These are phyloP conservation scores for Nemurella pictetii DNA, from an alignment of 2,888 invertebrate species.

Conservation along the genomic window DNA sequence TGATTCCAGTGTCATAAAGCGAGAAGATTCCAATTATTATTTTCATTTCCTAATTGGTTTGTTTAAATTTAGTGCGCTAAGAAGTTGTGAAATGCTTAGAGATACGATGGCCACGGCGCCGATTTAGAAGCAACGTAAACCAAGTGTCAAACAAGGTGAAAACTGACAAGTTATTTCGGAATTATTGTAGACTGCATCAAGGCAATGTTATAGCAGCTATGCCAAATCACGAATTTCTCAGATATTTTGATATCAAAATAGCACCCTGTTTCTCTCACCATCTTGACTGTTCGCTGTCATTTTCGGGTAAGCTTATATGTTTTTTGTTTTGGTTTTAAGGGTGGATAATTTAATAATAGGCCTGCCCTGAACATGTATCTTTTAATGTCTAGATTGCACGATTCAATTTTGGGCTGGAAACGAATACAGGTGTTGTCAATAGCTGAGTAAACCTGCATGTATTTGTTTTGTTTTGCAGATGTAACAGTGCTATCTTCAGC, in stretches of 20 bases:
- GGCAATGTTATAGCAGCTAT: background rate
- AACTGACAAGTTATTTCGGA: background rate
- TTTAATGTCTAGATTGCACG: too few relatives aligned
- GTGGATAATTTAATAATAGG: slow-evolving; percentile 8
- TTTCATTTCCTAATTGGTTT: background rate
- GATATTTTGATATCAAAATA: background rate
- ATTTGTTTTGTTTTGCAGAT: slow-evolving; percentile 6
- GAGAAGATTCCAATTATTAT: background rate
- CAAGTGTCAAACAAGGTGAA: background rate
- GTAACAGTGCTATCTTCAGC: background rate
- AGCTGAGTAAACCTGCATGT: background rate
- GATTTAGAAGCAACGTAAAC: background rate
- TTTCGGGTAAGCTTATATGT: background rate
- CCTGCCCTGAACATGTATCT: background rate
- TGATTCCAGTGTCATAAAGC: too few relatives aligned
- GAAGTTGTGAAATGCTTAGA: background rate
- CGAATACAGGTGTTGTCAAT: background rate
- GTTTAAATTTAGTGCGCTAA: background rate
- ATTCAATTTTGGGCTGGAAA: too few relatives aligned
- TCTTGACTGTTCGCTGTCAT: background rate
- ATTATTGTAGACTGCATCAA: background rate
- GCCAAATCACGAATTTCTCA: background rate
- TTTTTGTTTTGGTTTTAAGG: background rate
- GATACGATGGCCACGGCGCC: background rate
- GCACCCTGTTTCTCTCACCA: background rate